Percentiles rank a stretch among this genome's conserved stretches.
Conservation (phyloP, 64 coral and sea anemone species). For the Dendrophyllia cribrosa region DNA sequence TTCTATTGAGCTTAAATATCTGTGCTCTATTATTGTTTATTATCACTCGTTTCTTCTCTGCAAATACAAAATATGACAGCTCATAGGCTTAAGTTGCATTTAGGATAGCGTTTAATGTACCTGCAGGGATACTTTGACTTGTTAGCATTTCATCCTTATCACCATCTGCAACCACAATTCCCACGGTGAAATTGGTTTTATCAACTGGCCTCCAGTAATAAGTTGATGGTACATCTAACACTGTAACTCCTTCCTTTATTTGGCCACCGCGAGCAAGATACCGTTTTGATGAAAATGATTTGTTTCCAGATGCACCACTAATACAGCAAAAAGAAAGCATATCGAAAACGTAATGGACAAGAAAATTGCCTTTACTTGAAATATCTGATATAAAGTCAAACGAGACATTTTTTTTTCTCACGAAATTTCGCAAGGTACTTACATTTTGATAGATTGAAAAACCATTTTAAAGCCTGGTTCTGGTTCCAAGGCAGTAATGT, state of each 20-base stretch:
- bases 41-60: too few relatives aligned
- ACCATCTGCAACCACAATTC: constrained; percentile 36
- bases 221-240: constrained; percentile 36
- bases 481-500: constrained; percentile 63
- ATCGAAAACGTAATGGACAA: too few relatives aligned
- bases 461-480: constrained; percentile 27
- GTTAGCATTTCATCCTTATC: not conserved
- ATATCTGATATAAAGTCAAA: too few relatives aligned
- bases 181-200: constrained; percentile 52
- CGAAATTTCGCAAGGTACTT: not conserved
- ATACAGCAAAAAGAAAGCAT: not conserved
- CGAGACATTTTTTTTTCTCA: too few relatives aligned
- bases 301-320: constrained; percentile 14
- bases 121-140: not conserved
- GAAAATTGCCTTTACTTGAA: too few relatives aligned
- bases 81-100: not conserved
- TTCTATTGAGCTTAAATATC: too few relatives aligned
- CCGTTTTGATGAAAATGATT: constrained; percentile 18
- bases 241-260: constrained; percentile 54
- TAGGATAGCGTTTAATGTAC: not conserved
- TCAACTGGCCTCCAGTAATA: constrained; percentile 65
- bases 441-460: constrained; percentile 50
- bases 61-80: too few relatives aligned
- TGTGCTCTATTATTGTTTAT: too few relatives aligned
- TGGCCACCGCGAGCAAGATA: constrained; percentile 60